Conservation (phyloP, 1,140 invertebrate genomes). For the Rhyacophila brunnea region DNA sequence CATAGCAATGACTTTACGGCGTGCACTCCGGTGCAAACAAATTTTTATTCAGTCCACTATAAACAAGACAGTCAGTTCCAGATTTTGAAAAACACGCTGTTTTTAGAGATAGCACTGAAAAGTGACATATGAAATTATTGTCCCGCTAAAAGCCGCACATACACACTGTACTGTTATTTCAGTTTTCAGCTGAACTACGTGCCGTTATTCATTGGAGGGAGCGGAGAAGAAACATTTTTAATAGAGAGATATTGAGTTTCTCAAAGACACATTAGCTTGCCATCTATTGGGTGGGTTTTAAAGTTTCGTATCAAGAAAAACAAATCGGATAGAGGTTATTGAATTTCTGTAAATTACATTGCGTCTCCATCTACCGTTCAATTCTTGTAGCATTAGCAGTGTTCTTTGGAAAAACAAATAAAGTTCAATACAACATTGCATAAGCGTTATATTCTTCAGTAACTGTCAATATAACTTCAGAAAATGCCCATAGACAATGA, state of each 20-base stretch:
- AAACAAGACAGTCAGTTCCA: not conserved
- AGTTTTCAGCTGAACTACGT: constrained; percentile 11
- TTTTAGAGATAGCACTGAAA: constrained; percentile 22
- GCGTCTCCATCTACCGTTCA: constrained; percentile 41
- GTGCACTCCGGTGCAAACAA: not conserved
- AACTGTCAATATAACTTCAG: too few species aligned
- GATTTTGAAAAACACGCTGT: constrained; percentile 23
- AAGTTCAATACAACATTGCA: constrained; percentile 10
- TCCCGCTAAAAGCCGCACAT: constrained; percentile 17
- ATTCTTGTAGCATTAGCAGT: not conserved
- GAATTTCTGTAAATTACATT: constrained; percentile 45
- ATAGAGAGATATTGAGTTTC: not conserved
- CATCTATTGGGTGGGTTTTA: too few species aligned
- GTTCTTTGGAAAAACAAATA: constrained; percentile 11
- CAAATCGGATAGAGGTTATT: constrained; percentile 40
- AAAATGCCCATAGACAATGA: too few species aligned
- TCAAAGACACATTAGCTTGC: too few species aligned
- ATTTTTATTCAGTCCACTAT: not conserved
- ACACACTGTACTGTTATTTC: constrained; percentile 24
- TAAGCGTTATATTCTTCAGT: constrained; percentile 1
- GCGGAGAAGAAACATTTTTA: constrained; percentile 18
- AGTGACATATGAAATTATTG: constrained; percentile 25
- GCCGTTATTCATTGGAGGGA: constrained; percentile 24
- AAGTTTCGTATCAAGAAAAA: not conserved
- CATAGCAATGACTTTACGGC: too few species aligned